Evolutionary conservation across 2,113 vertebrate species (phyloP), one percentile per base, ranked within the genome.

Genomic region (Myotis yumanensis): DNA sequence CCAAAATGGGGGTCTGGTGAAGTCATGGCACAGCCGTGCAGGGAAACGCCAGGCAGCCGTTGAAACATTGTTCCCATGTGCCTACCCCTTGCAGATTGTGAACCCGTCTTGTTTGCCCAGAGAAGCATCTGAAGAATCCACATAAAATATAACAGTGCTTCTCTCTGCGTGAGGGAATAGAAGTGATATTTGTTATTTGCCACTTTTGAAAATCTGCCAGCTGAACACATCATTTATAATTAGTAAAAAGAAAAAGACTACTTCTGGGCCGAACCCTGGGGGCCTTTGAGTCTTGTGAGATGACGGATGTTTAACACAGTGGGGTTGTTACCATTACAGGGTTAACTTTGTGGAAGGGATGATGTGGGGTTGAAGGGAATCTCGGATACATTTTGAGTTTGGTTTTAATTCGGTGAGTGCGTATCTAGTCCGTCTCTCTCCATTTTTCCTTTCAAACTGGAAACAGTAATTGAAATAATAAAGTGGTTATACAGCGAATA

Each of bases 391-490:
- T 4, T 89, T 71, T 77, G 75, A 90, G 20, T 46, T 46, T 51
- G 35, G 3, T n/a, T 37, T 86, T 35, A 51, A 4, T 46, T 5
- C 11, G 3, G 25, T 85, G 28, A 22, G 3, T 59, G 5, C 80
- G 11, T 82, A 4, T 76, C 20, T 77, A 69, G 76, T 35, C 51
- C 25, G 11, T 69, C 22, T 68, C 57, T 51, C 20, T 54, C 32
- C 59, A 5, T 83, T 86, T 76, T 66, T 62, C 54, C 25, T 57
- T 40, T 22, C 5, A n/a, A 62, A 86, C 54, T 73, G 10, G 59
- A 83, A 86, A 79, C 30, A 51, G 28, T 76, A 11, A 51, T 37
- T 93, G 35, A 81, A 79, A 75, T 94, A 57, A 73, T 40, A 76
- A 84, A 81, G 5, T 18, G 46, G 30, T 80, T 82, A 11, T 30